Conservation (phyloP, 2,797 vertebrate species). For the Acrossocheilus fasciatus region DNA sequence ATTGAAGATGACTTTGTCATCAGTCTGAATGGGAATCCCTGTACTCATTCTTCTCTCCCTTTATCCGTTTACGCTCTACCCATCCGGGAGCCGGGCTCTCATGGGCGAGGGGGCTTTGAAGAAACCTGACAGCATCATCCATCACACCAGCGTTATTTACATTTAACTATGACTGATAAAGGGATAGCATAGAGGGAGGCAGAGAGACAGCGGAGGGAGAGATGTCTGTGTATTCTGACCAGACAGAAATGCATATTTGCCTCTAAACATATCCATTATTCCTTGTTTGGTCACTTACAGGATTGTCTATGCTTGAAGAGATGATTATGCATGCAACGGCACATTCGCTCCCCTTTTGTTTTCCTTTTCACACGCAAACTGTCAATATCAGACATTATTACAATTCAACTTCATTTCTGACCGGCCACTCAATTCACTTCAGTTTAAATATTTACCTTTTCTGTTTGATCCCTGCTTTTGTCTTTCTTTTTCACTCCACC, state of each 20-base stretch:
- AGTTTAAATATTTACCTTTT: conserved; percentile 18
- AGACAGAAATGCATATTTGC: conserved; percentile 2
- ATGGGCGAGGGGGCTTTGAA: conserved; percentile 45
- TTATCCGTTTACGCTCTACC: conserved; percentile 51
- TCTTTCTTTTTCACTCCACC: conserved; percentile 2
- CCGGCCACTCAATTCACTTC: background rate
- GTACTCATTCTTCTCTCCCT: conserved; percentile 39
- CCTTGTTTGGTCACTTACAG: conserved; percentile 7
- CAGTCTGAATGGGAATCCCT: conserved; percentile 41
- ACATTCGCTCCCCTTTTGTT: background rate
- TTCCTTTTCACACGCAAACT: background rate
- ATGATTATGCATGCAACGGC: background rate
- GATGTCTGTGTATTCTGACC: background rate
- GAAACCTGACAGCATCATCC: conserved; percentile 55
- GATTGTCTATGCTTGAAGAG: background rate
- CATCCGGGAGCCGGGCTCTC: conserved; percentile 49
- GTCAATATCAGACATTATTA: conserved; percentile 1
- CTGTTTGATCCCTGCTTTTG: background rate
- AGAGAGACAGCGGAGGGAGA: background rate
- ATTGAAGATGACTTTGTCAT: conserved; percentile 45
- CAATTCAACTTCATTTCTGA: background rate
- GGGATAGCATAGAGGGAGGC: background rate
- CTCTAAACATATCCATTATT: background rate
- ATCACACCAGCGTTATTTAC: conserved; percentile 53
- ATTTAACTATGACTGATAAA: conserved; percentile 53